Evolutionary conservation across 1,140 invertebrate genomes (phyloP).

Genomic region (Potamilus streckersoni): DNA sequence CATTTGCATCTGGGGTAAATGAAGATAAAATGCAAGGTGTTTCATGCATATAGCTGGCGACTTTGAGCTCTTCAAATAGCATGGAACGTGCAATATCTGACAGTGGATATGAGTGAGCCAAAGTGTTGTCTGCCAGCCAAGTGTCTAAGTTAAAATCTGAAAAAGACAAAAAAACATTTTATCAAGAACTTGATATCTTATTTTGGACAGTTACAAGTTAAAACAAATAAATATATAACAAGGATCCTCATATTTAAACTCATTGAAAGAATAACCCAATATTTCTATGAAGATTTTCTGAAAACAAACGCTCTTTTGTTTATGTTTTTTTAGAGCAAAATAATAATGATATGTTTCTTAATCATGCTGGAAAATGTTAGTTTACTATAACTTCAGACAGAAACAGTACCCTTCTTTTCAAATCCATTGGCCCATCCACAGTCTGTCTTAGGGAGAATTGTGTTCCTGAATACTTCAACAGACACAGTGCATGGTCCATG

Average conservation of each 20-base stretch:
- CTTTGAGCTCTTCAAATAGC: not conserved
- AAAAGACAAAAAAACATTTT: not conserved
- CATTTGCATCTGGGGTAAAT: not conserved
- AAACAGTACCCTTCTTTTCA: not conserved
- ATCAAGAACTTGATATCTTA: too few relatives aligned
- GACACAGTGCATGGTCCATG: not conserved
- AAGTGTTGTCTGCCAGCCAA: not conserved
- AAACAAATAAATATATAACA: too few relatives aligned
- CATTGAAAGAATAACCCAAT: not conserved
- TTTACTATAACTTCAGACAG: too few relatives aligned
- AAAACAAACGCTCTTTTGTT: not conserved
- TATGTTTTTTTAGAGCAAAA: not conserved
- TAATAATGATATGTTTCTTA: too few relatives aligned
- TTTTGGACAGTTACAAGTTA: too few relatives aligned
- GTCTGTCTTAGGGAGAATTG: slow-evolving; percentile 10
- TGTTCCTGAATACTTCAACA: not conserved
- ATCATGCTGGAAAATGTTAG: too few relatives aligned
- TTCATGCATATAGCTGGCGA: slow-evolving; percentile 9
- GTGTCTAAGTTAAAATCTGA: slow-evolving; percentile 3
- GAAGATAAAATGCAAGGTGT: not conserved
- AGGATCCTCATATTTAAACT: not conserved
- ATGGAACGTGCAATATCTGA: not conserved
- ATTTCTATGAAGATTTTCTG: not conserved
- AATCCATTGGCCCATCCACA: slow-evolving; percentile 22
- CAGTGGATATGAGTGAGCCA: not conserved